Evolutionary conservation across 2,113 vertebrate genomes (phyloP).

Genomic region (Genyomyrus donnyi): DNA sequence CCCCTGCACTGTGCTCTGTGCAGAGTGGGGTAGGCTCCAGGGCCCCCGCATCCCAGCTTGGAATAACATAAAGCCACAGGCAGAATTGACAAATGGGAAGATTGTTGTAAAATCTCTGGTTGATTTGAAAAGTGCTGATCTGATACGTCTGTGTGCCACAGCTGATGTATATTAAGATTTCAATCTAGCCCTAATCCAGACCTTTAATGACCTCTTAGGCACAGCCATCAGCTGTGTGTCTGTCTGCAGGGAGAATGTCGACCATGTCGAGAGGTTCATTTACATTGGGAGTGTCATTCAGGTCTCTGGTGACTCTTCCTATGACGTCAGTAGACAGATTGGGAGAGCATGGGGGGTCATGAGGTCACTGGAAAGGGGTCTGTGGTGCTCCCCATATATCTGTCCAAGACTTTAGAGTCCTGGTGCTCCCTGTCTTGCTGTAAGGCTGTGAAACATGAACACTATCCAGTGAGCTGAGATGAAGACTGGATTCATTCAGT

Average conservation of each 20-base stretch:
- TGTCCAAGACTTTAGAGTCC: too few species aligned
- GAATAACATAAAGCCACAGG: neutral
- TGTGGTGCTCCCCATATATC: too few species aligned
- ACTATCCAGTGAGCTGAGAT: too few species aligned
- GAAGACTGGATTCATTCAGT: too few species aligned
- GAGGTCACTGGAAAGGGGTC: too few species aligned
- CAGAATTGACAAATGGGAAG: neutral
- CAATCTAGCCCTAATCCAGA: neutral
- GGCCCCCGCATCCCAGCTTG: neutral
- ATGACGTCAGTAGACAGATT: too few species aligned
- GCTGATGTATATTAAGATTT: conserved; percentile 11
- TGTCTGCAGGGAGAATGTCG: neutral
- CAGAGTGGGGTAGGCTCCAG: neutral
- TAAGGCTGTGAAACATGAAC: too few species aligned
- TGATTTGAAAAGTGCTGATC: neutral
- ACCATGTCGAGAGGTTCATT: neutral
- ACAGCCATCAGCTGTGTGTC: neutral
- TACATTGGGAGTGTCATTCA: neutral
- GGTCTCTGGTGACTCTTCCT: too few species aligned
- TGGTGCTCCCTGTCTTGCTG: too few species aligned
- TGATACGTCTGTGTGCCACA: neutral
- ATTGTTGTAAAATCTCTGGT: neutral
- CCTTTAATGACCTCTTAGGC: neutral
- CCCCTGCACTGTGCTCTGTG: neutral
- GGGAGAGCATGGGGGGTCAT: too few species aligned